Base-by-base conservation (phyloP, 2,888 invertebrate species). In the Brenthis hecate region DNA sequence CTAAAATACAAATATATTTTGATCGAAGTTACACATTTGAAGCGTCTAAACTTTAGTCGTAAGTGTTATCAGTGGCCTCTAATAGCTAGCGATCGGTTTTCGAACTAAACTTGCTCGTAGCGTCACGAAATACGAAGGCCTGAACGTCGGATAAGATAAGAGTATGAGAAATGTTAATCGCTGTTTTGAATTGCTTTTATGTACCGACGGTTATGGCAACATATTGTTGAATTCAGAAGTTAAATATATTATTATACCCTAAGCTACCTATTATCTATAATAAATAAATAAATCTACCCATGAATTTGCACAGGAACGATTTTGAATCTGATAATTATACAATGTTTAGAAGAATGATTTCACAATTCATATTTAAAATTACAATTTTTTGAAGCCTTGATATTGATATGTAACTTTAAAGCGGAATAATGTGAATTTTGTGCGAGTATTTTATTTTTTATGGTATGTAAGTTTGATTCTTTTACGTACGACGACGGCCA, bases 131-230 rank as follows among this genome's bases (percentile, higher is more conserved):
- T 83, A 84, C 83, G 80, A 83, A 80, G 80, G 79, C 77, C 75
- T 79, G 77, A 79, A 76, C 74, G 71, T 75, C 68, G 75, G 79
- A 83, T 81, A 80, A 85, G 87, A 89, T 89, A 88, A 85, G 80
- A 76, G 74, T 74, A 79, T 84, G 84, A 86, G 83, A 85, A 85
- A 88, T 84, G 85, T 85, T 81, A 86, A 87, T 86, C 83, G 85
- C 81, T 85, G 88, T 87, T 89, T 85, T 80, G 82, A 87, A 90
- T 85, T 75, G 85, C 84, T 88, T 85, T 85, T 78, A 83, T 82
- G 80, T 78, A 82, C 85, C 82, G 76, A 76, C 70, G 79, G 82
- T 78, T 77, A 79, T 80, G 75, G 77, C 78, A 74, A 73, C 73
- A 75, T 74, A 75, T 73, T 70, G 73, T 61, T 69, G 69, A 56